Evolutionary conservation across 2,113 vertebrate species (phyloP), one percentile per base, ranked within the genome.

Genomic region (Conger conger): DNA sequence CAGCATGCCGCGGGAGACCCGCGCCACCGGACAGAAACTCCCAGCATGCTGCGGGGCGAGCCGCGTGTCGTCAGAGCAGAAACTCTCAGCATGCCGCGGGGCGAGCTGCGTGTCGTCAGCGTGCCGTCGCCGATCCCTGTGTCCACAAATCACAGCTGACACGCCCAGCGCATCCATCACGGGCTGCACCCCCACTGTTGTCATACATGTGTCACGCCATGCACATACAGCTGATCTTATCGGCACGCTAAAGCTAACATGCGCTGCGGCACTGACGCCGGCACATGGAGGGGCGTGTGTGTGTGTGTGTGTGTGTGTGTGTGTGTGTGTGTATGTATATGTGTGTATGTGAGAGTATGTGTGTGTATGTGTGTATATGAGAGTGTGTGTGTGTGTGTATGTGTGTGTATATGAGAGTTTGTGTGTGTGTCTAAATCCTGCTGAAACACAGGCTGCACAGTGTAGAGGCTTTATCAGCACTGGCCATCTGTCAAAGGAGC

Each of bases 401-500:
- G n/a, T n/a, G n/a, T n/a, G n/a, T n/a, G n/a, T n/a, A n/a, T n/a
- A n/a, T n/a, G 57, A 30, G 83, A 84, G 15, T 68, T 27, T 54
- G 45, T 18, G 42, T 87, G 83, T 86, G 84, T 79, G 81, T 77
- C 37, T 50, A 50, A 50, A 0, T 13, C 45, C 1, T 4, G 57
- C 57, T 20, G 20, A 90, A 87, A 92, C 87, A 87, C 87, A 82
- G 76, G 30, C 35, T 17, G 77, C 88, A 90, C 92, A 89, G 90
- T 91, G 91, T 92, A 89, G 89, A 82, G 87, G 38, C 82, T 0
- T 83, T 91, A 94, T 94, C 93, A 86, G 54, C 76, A 37, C 88
- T 93, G 93, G 93, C 88, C 89, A 93, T 92, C 91, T 91, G 86
- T 93, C 93, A 93, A 35, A 80, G 80, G 18, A 60, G 82, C 81